phyloP scores from a whole-genome alignment of 2,888 invertebrate genomes.

The Prosapia bicincta region DNA sequence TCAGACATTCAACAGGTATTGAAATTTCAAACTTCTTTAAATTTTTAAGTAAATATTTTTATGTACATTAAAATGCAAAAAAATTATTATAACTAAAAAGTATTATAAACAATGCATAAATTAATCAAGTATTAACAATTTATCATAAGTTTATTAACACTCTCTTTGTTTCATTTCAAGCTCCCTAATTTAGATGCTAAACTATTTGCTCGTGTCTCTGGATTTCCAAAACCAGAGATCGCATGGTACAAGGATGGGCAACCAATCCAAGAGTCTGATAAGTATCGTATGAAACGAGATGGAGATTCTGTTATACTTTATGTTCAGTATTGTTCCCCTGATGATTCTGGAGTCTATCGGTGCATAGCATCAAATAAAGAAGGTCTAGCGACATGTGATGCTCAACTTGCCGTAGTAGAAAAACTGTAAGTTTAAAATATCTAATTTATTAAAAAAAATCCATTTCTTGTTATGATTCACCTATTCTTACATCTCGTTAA shows the following conservation, averaged over 20 bases:
- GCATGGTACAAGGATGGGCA: constrained; percentile 83
- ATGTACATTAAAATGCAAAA: too few species aligned
- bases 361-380: constrained; percentile 77
- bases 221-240: constrained; percentile 80
- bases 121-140: too few species aligned
- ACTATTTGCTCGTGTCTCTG: constrained; percentile 74
- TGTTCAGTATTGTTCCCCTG: constrained; percentile 62
- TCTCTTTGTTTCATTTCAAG: constrained; percentile 47
- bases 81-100: neutral
- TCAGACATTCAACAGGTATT: constrained; percentile 62
- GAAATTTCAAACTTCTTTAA: constrained; percentile 49
- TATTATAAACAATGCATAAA: too few species aligned
- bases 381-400: constrained; percentile 72
- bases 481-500: too few species aligned
- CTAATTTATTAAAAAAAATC: too few species aligned
- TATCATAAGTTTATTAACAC: neutral
- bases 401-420: constrained; percentile 71
- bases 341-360: constrained; percentile 70
- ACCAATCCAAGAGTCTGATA: constrained; percentile 61
- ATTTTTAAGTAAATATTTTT: neutral
- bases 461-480: too few species aligned
- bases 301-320: constrained; percentile 76
- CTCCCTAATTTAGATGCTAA: constrained; percentile 75
- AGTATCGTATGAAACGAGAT: constrained; percentile 71
- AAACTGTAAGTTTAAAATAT: constrained; percentile 70